Conservation (phyloP, 2,113 vertebrate genomes). For the Rhagologus leucostigma region DNA sequence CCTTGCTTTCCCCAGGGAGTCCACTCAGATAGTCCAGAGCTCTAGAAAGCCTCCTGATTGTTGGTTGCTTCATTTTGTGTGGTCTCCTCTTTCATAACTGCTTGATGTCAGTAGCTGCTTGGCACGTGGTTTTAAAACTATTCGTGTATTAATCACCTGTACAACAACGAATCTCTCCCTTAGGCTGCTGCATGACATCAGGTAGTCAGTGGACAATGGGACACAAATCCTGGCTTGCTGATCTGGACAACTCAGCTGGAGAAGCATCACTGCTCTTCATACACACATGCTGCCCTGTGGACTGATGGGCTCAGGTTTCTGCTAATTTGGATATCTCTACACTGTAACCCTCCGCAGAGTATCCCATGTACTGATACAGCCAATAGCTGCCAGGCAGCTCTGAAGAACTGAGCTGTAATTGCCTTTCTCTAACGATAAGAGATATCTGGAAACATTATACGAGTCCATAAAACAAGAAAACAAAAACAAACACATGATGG, state of each 20-base stretch:
- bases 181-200: background rate
- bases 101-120: fast-evolving
- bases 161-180: background rate
- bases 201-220: background rate
- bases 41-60: background rate
- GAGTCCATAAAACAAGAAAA: background rate
- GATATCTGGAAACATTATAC: background rate
- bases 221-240: background rate
- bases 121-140: background rate
- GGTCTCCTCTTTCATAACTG: background rate
- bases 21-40: background rate
- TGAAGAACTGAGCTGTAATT: background rate
- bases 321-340: background rate
- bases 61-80: background rate
- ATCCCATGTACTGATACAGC: background rate
- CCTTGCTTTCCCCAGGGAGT: background rate
- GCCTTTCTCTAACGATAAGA: background rate
- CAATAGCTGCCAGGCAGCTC: background rate
- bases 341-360: background rate
- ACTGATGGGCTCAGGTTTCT: background rate
- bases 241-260: background rate
- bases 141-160: background rate
- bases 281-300: fast-evolving
- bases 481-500: fast-evolving
- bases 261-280: background rate